Base-by-base conservation (phyloP, 2,113 vertebrate genomes). In the Pica pica region DNA sequence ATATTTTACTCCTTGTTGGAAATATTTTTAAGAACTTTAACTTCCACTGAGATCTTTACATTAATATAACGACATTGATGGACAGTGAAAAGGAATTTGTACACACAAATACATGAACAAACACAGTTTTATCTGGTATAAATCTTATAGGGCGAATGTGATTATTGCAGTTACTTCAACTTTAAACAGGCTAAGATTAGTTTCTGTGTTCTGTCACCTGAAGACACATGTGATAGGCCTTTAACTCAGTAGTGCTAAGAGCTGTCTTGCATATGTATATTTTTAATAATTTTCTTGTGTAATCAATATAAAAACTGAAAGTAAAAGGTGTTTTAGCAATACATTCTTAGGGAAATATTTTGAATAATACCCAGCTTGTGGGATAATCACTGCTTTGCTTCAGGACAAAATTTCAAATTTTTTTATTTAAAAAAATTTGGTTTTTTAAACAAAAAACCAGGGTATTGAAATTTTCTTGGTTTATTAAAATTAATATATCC, bases 371-470 rank as follows among this genome's bases (percentile, higher is more conserved):
- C 82, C 31, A 35, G n/a, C 14, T 79, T 83, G 56, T 83, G 33
- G 39, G 28, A 78, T 80, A n/a, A 83, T 83, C 19, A 63, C 24
- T 49, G 37, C 19, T 75, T 33, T 80, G 76, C 67, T 96, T 92
- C 83, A 87, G 65, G 85, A 95, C 10, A 97, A 71, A 95, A 87
- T 80, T 92, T 90, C 67, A 89, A 73, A 93, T 64, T 41, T 41
- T 41, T 41, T 41, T 41, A 41, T 41, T 41, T 41, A 41, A 41
- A 41, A 39, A 41, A 41, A 41, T 13, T 41, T 41, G 12, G 12
- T 11, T 41, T 41, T 41, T 41, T 41, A 41, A 41, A 41, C 39
- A 41, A 41, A 41, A 41, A 96, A 86, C 4, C 5, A 91, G 2
- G 4, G 6, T 56, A 64, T 50, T 52, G 60, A 84, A 84, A 84